Conservation (phyloP, 1,140 invertebrate genomes). For the Drosophila trapezifrons region DNA sequence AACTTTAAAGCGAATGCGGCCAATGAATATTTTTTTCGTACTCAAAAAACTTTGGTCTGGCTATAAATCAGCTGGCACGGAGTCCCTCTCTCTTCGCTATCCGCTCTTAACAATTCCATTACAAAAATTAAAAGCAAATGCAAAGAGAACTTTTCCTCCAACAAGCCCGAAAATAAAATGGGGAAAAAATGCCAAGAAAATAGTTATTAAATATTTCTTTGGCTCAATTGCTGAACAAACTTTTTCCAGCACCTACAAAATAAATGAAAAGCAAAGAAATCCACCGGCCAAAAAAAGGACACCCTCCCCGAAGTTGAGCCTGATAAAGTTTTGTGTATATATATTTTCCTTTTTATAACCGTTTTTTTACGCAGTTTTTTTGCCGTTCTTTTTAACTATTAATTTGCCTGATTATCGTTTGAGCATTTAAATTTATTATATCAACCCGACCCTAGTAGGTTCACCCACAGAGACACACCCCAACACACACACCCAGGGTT, state of each 20-base stretch:
- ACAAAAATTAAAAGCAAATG: constrained; percentile 73
- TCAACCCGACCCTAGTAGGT: constrained; percentile 8
- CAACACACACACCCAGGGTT: too few relatives aligned
- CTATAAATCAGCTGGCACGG: constrained; percentile 60
- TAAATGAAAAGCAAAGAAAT: constrained; percentile 27
- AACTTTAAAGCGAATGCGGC: constrained; percentile 62
- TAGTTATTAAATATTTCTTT: constrained; percentile 82
- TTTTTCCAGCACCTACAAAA: constrained; percentile 66
- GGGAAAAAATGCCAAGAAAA: constrained; percentile 44
- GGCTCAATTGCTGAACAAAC: constrained; percentile 67
- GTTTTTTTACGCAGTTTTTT: constrained; percentile 17
- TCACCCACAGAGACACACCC: constrained; percentile 11
- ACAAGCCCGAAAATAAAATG: constrained; percentile 13
- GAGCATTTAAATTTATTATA: constrained; percentile 65
- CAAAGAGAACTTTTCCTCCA: constrained; percentile 53
- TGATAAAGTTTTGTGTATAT: constrained; percentile 26
- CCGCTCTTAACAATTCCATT: constrained; percentile 71
- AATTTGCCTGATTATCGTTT: constrained; percentile 76
- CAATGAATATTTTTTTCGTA: constrained; percentile 23
- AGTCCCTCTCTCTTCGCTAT: neutral
- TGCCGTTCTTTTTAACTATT: constrained; percentile 57
- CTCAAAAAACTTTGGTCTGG: constrained; percentile 50
- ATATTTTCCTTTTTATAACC: constrained; percentile 1
- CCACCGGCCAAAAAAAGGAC: constrained; percentile 21
- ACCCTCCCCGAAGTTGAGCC: constrained; percentile 49